phyloP scores from a whole-genome alignment of 2,113 vertebrate species.

The Solea solea region DNA sequence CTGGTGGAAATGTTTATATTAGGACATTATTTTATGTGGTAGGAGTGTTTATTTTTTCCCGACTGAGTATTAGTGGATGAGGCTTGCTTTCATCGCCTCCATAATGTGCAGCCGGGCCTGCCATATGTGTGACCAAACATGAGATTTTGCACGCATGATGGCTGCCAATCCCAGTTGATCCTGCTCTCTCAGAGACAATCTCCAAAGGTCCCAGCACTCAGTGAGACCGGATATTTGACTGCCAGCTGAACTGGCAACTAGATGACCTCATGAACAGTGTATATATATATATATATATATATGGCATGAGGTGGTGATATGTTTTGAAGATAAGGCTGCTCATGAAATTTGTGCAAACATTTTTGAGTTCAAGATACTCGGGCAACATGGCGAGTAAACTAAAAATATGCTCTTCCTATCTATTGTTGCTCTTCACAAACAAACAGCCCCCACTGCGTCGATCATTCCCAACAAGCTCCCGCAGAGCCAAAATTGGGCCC shows the following conservation, averaged over 20 bases:
- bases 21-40: neutral
- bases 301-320: slow-evolving; percentile 20
- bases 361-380: slow-evolving; percentile 5
- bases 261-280: slow-evolving; percentile 34
- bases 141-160: slow-evolving; percentile 54
- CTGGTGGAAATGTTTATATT: neutral
- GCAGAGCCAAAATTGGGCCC: slow-evolving; percentile 60
- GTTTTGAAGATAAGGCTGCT: slow-evolving; percentile 2
- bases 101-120: slow-evolving; percentile 23
- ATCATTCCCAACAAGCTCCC: slow-evolving; percentile 51
- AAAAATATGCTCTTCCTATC: slow-evolving; percentile 27
- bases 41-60: slow-evolving; percentile 10
- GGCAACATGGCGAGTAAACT: neutral
- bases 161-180: slow-evolving; percentile 63
- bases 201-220: slow-evolving; percentile 60
- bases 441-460: slow-evolving; percentile 29
- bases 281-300: neutral
- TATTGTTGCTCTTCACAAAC: slow-evolving; percentile 28
- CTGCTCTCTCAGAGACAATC: slow-evolving; percentile 34
- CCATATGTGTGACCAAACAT: slow-evolving; percentile 57
- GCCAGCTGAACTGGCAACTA: slow-evolving; percentile 53
- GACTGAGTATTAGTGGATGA: slow-evolving; percentile 12
- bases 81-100: slow-evolving; percentile 51
- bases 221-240: slow-evolving; percentile 47
- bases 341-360: slow-evolving; percentile 13